Conservation (phyloP, 2,113 vertebrate species). For the Anguilla rostrata region DNA sequence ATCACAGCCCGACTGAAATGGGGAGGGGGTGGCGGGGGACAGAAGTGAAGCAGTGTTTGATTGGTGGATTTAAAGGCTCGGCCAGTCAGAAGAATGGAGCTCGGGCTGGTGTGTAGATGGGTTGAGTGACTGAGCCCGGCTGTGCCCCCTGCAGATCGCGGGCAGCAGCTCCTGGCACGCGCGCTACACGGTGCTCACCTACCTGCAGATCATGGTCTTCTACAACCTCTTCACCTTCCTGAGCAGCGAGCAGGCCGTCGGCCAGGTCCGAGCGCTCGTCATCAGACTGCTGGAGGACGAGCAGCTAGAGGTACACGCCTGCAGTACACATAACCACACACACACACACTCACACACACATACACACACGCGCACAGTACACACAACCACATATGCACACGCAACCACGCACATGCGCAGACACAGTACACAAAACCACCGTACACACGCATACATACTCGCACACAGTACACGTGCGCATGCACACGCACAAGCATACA, state of each 20-base stretch:
- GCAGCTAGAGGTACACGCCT: constrained; percentile 84
- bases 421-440: background rate
- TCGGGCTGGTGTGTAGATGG: background rate
- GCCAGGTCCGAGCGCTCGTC: constrained; percentile 80
- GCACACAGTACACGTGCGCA: background rate
- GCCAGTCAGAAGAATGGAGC: background rate
- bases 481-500: background rate
- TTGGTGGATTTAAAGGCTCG: background rate
- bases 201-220: constrained; percentile 98
- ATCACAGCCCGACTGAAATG: background rate
- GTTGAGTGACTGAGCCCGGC: background rate
- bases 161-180: constrained; percentile 95
- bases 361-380: no score
- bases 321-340: constrained; percentile 19
- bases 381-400: background rate
- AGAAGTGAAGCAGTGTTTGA: background rate
- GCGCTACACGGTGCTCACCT: constrained; percentile 90
- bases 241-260: constrained; percentile 78
- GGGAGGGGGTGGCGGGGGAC: background rate
- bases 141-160: constrained; percentile 73
- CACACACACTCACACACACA: constrained; percentile 15
- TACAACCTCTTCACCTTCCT: constrained; percentile 98
- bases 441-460: background rate
- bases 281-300: constrained; percentile 89
- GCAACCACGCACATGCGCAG: background rate